These are phyloP conservation scores for Macaria notata DNA, from an alignment of 2,888 invertebrate genomes.

Conservation along the genomic window DNA sequence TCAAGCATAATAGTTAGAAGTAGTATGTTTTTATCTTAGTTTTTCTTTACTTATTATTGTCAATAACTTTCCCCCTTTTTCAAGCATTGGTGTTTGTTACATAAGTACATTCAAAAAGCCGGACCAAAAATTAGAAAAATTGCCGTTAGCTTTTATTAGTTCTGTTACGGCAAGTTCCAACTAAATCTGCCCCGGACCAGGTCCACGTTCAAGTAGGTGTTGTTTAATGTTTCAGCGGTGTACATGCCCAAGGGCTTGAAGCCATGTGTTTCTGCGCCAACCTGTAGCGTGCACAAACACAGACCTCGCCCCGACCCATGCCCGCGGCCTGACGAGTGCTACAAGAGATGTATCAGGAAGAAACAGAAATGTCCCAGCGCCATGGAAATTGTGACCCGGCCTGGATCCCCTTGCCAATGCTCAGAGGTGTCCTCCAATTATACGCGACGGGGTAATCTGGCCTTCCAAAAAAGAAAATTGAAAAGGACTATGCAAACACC, in stretches of 20 bases:
- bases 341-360: constrained; percentile 53
- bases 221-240: constrained; percentile 41
- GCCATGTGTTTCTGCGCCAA: constrained; percentile 65
- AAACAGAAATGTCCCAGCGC: constrained; percentile 64
- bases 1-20: too few relatives aligned
- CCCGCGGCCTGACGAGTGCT: constrained; percentile 64
- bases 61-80: too few relatives aligned
- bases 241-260: constrained; percentile 55
- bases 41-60: too few relatives aligned
- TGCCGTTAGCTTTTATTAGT: too few relatives aligned
- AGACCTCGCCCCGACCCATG: constrained; percentile 65
- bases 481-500: constrained; percentile 48
- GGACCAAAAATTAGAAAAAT: too few relatives aligned
- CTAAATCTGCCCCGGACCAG: too few relatives aligned
- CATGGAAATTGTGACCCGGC: constrained; percentile 52
- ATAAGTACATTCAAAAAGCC: too few relatives aligned
- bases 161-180: too few relatives aligned
- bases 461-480: constrained; percentile 22
- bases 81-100: too few relatives aligned
- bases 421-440: constrained; percentile 51
- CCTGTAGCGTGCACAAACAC: constrained; percentile 64
- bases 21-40: too few relatives aligned
- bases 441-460: constrained; percentile 47
- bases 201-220: too few relatives aligned
- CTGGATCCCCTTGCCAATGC: constrained; percentile 58